Percentiles rank a stretch among this genome's conserved stretches.
Evolutionary conservation across 2,797 vertebrate genomes (phyloP).

Genomic region (Sebastes cheni): DNA sequence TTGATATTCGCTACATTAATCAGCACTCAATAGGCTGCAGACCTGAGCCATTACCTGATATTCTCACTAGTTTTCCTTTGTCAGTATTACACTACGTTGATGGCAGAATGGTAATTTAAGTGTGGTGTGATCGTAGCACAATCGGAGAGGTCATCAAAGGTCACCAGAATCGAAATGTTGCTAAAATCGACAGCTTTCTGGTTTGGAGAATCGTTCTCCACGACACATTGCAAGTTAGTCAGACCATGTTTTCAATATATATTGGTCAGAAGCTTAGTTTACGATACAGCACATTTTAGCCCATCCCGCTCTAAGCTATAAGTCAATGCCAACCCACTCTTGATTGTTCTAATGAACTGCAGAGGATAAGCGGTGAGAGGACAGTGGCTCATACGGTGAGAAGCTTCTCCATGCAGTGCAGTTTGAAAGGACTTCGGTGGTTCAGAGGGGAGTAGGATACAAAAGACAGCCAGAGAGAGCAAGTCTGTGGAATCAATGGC

Average conservation of each 20-base stretch:
- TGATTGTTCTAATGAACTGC: neutral
- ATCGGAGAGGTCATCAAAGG: neutral
- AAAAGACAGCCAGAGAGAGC: constrained; percentile 30
- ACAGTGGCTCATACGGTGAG: neutral
- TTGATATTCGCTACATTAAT: neutral
- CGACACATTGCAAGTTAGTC: neutral
- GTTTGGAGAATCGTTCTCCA: neutral
- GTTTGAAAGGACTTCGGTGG: constrained; percentile 26
- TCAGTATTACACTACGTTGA: neutral
- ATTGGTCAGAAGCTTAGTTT: neutral
- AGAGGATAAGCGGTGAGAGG: neutral
- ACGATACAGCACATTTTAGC: neutral
- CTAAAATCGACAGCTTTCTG: neutral
- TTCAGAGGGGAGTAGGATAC: constrained; percentile 13
- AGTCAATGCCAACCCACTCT: neutral
- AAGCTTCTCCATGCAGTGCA: neutral
- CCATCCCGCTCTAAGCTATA: neutral
- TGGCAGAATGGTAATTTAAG: neutral
- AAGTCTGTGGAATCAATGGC: constrained; percentile 56
- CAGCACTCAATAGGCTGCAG: neutral
- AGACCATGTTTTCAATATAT: neutral
- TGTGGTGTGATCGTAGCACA: neutral
- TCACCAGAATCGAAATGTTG: neutral
- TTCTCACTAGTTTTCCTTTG: neutral
- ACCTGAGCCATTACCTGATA: neutral